Evolutionary conservation across 2,888 invertebrate genomes (phyloP), one percentile per base, ranked within the genome.

Genomic region (Calameuta idolon): DNA sequence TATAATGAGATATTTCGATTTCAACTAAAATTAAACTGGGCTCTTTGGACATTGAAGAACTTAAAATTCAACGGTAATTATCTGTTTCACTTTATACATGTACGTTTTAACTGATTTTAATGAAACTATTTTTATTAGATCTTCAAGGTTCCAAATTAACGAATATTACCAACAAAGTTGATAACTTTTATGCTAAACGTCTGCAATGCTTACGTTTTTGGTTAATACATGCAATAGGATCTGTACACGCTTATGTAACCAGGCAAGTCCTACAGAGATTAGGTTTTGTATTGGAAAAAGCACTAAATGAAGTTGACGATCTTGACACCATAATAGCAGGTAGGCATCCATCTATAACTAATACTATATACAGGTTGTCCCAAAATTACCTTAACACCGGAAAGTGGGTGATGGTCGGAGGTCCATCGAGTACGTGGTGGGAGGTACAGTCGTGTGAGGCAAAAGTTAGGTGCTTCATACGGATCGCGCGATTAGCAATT

Each of bases 1-100:
- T 92, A 92, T 78, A 92, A 92, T 79, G 86, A 87, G 23, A 88
- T 94, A 30, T 94, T 94, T 84, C 88, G 92, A 34, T 92, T 94
- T 76, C 90, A 93, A 73, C 85, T 94, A 9, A 93, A 93, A 88
- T 87, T 94, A 0, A 94, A 94, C 84, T 93, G 93, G 93, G 93
- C 93, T 5, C 82, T 92, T 30, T 93, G 93, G 92, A 92, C 93
- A 3, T 85, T 94, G 73, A 92, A 93, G 82, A 92, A 92, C 81
- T 85, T 94, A 23, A 85, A 86, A 77, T 93, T 93, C 83, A 81
- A 81, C 75, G 91, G 91, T 91, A 82, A 83, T 71, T 79, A 35
- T 75, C 55, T n/a, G 35, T 35, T 3, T 73, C 75, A 68, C 33
- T 40, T 77, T 75, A 3, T 12, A 33, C 30, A 5, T 23, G 15